Conservation (phyloP, 37 sponge, comb jelly and placozoan species). For the Theonella swinhoei region DNA sequence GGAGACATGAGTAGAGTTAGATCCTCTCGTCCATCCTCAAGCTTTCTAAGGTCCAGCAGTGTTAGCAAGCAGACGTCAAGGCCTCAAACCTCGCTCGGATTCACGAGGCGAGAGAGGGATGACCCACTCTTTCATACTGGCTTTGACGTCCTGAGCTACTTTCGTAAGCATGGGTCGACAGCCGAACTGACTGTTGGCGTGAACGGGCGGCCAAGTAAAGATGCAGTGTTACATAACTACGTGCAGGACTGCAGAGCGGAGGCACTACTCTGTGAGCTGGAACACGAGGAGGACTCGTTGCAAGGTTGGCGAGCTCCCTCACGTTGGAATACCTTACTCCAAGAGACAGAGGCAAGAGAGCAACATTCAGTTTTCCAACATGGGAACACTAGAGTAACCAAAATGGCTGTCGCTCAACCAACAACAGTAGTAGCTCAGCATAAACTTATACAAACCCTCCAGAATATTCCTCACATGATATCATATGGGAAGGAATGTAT, state of each 20-base stretch:
- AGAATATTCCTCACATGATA: no score
- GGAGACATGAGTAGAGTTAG: no score
- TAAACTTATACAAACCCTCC: no score
- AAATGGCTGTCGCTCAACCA: no score
- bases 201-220: background rate
- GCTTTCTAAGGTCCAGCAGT: no score
- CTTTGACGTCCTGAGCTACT: background rate
- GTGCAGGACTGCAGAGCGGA: background rate
- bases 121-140: no score
- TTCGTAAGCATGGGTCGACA: background rate
- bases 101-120: background rate
- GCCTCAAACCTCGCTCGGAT: background rate
- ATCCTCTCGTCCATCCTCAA: no score
- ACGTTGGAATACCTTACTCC: background rate
- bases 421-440: no score
- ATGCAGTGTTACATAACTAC: background rate
- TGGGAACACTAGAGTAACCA: no score
- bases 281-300: background rate
- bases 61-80: no score
- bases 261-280: background rate
- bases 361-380: no score
- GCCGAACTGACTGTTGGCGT: background rate
- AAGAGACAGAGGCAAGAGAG: background rate
- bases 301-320: background rate
- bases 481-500: no score